Percentiles rank a stretch among this genome's conserved stretches.
phyloP scores from a whole-genome alignment of 2,113 vertebrate genomes.

The Nothocercus julius region DNA sequence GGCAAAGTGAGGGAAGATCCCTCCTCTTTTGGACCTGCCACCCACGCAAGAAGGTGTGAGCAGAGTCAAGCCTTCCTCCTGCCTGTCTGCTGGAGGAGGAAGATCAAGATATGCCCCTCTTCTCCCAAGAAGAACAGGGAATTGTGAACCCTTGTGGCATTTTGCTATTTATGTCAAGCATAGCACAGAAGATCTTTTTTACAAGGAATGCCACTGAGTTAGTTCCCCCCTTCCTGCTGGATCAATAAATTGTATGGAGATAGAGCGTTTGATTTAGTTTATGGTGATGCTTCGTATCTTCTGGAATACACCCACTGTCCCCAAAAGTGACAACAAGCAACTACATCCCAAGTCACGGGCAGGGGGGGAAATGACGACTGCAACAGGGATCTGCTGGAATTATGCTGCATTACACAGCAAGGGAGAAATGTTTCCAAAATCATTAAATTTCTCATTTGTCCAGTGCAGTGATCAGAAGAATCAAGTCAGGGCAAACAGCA shows the following conservation, averaged over 20 bases:
- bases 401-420: constrained; percentile 2
- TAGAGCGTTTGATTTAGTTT: constrained; percentile 11
- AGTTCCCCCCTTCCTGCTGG: neutral
- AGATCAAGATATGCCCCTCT: neutral
- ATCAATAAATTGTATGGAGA: neutral
- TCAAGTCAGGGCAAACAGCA: neutral
- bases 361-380: neutral
- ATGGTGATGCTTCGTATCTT: constrained; percentile 13
- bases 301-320: neutral
- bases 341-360: neutral
- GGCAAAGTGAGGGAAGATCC: neutral
- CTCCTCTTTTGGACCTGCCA: neutral
- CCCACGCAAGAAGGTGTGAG: neutral
- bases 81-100: neutral
- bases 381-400: neutral
- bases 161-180: neutral
- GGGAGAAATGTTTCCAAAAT: constrained; percentile 34
- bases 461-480: neutral
- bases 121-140: neutral
- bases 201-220: neutral
- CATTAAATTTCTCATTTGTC: constrained; percentile 64
- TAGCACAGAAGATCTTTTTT: neutral
- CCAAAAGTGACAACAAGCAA: constrained; percentile 11
- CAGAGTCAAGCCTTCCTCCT: neutral
- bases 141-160: neutral